These are phyloP conservation scores for Meriones unguiculatus DNA, from an alignment of 2,113 vertebrate species.

Conservation along the genomic window DNA sequence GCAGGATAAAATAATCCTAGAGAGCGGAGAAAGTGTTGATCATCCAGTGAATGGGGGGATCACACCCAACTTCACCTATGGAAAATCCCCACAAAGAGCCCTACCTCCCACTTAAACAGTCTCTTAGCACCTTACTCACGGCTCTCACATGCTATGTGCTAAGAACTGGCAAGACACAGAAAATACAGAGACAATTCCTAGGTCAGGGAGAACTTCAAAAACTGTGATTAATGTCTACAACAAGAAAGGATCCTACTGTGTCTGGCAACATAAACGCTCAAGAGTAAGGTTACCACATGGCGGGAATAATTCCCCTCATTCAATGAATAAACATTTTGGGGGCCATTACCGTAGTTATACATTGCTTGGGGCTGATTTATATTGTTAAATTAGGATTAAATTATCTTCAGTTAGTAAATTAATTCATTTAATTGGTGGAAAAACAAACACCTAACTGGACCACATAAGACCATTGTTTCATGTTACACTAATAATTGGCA, in stretches of 20 bases:
- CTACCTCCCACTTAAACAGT: fast-evolving
- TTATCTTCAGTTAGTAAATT: neutral
- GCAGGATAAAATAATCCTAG: neutral
- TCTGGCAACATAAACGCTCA: neutral
- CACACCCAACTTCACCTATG: neutral
- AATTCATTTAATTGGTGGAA: neutral
- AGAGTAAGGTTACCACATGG: neutral
- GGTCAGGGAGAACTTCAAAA: neutral
- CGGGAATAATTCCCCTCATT: neutral
- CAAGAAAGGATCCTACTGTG: neutral
- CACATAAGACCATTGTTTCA: neutral
- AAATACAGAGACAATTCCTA: neutral
- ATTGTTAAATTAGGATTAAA: slow-evolving; percentile 21
- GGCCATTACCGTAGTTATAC: neutral
- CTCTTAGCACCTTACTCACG: neutral
- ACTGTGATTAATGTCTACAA: neutral
- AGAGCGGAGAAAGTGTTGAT: neutral
- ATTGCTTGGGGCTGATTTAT: neutral
- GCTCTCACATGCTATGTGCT: fast-evolving
- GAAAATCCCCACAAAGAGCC: neutral
- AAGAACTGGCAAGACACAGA: neutral
- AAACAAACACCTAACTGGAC: neutral
- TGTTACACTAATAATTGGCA: neutral
- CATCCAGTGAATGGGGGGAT: neutral
- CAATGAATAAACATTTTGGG: neutral